Base-by-base conservation (phyloP, 1,140 invertebrate species). In the Thereuonema tuberculata region DNA sequence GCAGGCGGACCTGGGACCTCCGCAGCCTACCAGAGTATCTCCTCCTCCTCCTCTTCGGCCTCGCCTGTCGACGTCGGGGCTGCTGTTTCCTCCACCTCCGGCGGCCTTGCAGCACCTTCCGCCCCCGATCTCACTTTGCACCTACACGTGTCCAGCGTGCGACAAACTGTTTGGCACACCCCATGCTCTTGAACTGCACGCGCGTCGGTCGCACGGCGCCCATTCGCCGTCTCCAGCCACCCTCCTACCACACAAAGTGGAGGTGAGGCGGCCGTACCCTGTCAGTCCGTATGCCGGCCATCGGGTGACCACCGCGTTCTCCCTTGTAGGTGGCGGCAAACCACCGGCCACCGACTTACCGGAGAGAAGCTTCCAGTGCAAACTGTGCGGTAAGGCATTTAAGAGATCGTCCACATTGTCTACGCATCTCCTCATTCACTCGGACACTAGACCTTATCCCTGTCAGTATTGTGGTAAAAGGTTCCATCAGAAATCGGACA, bases 401-500 rank as follows among this genome's bases (percentile, higher is more conserved):
- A 99, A 98, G 76, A 76, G 95, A 61, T 98, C 94, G 55, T 97
- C 93, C 66, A 99, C 96, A 0, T 77, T 99, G 26, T 96, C 93
- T 58, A 99, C 96, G 14, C 96, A 99, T 77, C 82, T 98, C 50
- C 83, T 99, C 57, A 99, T 99, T 67, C 95, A 99, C 77, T 95
- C 89, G 59, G 94, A 98, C 76, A 99, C 94, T 37, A 77, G 91
- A 68, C 91, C 91, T 23, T 96, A 95, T 73, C 91, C 92, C 2
- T 96, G 93, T 72, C 89, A 91, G 72, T 96, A 91, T 74, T 93
- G 96, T 74, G 94, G 94, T 55, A 99, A 99, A 74, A 76, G 94
- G 62, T 99, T 99, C 78, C 95, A 99, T 72, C 96, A 99, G 76
- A 99, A 99, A 75, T 94, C 90, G 25, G 95, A 99, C 74, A 98